Base-by-base conservation (phyloP, 2,113 vertebrate species). In the Panthera uncia region DNA sequence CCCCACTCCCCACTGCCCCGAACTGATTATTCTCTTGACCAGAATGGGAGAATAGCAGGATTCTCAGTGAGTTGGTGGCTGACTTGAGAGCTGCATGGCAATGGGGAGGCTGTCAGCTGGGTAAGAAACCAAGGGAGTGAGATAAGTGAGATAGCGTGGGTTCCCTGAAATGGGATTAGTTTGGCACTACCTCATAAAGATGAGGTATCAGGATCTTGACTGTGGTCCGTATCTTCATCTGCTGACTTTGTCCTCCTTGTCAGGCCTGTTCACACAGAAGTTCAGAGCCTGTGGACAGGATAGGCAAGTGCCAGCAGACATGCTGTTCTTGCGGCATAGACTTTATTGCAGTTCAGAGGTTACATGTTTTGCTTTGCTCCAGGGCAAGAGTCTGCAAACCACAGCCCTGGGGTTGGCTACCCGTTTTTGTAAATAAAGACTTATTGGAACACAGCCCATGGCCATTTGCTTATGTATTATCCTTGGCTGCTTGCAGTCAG, bases 351-450 rank as follows among this genome's bases (percentile, higher is more conserved):
- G 27, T 94, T 91, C 29, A 63, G 86, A 96, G 74, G 48, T 13
- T 21, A 8, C 38, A 21, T 0, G 0, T 88, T 91, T 50, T 94
- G 13, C 61, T 89, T 36, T 90, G 74, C 52, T 92, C 65, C 78
- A 83, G 78, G 65, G 69, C 61, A 95, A 21, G 80, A 71, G 65
- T 79, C 31, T 52, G 45, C 65, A 82, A 81, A 89, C 29, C 29
- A 69, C 33, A 15, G 41, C 31, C 52, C 86, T 85, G 65, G 10
- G 36, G 55, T 85, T 69, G 73, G 27, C n/a, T 55, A 45, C 79
- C 18, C 11, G 21, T 50, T 96, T 89, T 83, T 94, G 45, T 96
- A 91, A 97, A 89, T 95, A 96, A 97, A 95, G 68, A 86, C 73
- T 87, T 89, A 36, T 48, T 86, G 68, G 55, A 87, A 94, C 63